A percentile compares a stretch with the other conserved stretches of the same genome.
These are phyloP conservation scores for Phyllotis vaccarum DNA, from an alignment of 2,797 vertebrate genomes.

Conservation along the genomic window DNA sequence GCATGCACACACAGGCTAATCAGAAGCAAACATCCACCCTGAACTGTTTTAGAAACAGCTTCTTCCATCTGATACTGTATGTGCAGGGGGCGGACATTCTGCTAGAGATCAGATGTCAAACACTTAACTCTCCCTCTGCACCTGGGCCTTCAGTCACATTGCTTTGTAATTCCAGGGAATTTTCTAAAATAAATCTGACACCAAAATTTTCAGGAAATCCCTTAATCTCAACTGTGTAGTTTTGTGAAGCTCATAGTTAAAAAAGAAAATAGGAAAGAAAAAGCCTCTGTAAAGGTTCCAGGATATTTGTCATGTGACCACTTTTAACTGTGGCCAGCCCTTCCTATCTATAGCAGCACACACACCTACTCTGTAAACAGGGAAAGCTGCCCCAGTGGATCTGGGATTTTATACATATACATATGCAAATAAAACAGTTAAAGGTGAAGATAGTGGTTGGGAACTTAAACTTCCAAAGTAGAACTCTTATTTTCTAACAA, in stretches of 20 bases:
- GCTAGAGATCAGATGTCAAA: constrained; percentile 72
- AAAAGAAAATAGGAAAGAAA: background rate
- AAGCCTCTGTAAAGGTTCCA: background rate
- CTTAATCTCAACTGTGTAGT: background rate
- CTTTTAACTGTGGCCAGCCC: constrained; percentile 5
- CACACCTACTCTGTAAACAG: background rate
- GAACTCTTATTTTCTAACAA: constrained; percentile 13
- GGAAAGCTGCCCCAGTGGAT: background rate
- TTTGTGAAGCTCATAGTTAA: constrained; percentile 21
- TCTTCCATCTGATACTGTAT: constrained; percentile 73
- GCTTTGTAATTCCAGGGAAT: constrained; percentile 14
- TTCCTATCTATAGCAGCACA: constrained; percentile 39
- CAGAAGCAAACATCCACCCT: constrained; percentile 75
- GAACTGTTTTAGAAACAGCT: constrained; percentile 71
- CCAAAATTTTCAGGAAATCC: constrained; percentile 22
- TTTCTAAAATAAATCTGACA: constrained; percentile 40
- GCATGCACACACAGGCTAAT: constrained; percentile 68
- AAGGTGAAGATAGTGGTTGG: background rate
- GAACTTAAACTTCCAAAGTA: constrained; percentile 51
- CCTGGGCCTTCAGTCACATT: constrained; percentile 25
- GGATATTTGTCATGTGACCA: constrained; percentile 18
- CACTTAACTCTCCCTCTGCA: background rate
- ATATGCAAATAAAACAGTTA: constrained; percentile 59
- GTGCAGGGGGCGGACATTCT: constrained; percentile 63
- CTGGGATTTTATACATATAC: too few species aligned